These are phyloP conservation scores for Calosoma granatense DNA, from an alignment of 1,140 invertebrate species.

Conservation along the genomic window DNA sequence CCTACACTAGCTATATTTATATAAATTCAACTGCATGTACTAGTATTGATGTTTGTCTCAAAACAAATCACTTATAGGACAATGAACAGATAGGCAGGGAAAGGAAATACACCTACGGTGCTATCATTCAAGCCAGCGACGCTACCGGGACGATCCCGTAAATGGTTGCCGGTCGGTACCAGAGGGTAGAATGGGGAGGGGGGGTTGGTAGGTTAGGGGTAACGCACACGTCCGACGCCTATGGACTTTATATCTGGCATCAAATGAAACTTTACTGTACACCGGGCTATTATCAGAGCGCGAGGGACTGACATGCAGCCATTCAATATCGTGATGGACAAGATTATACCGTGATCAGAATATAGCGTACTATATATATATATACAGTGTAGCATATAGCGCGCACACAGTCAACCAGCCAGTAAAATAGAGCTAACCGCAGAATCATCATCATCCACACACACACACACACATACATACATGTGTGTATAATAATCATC, in stretches of 20 bases:
- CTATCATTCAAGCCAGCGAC: background rate
- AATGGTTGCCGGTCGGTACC: background rate
- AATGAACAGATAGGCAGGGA: too few species aligned
- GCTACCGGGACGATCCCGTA: background rate
- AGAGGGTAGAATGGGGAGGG: background rate
- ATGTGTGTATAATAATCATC: background rate
- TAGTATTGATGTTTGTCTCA: too few species aligned
- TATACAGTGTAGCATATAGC: too few species aligned
- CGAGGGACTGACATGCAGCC: conserved; percentile 1
- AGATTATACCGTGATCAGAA: conserved; percentile 7
- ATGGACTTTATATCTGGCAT: conserved; percentile 11
- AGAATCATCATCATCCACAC: too few species aligned
- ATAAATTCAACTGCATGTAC: too few species aligned
- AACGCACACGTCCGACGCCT: conserved; percentile 3
- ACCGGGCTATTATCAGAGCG: conserved; percentile 4
- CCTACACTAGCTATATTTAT: too few species aligned
- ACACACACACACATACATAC: background rate
- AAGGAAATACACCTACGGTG: background rate
- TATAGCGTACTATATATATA: background rate
- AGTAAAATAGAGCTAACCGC: too few species aligned
- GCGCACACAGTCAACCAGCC: too few species aligned
- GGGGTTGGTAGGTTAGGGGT: background rate
- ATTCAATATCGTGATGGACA: conserved; percentile 8
- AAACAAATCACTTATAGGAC: too few species aligned
- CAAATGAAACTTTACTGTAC: conserved; percentile 13